Evolutionary conservation across 92 coral and sea anemone species (phyloP), one percentile per base, ranked within the genome.

Genomic region (Porites evermanni): DNA sequence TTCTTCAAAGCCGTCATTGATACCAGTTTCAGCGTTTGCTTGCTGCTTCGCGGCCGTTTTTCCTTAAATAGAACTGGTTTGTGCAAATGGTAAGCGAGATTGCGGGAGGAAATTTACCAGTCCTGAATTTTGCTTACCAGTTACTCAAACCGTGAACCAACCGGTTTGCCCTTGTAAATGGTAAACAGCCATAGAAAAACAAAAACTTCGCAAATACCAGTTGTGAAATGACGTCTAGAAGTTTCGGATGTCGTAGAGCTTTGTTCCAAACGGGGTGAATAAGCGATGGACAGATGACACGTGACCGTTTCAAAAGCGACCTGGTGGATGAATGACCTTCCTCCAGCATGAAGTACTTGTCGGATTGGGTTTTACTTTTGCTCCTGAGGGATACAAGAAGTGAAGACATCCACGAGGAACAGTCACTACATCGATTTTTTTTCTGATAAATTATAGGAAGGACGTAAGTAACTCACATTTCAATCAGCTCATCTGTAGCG

Each of bases 221-320:
- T 24, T 80, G 85, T 24, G 85, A 80, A 24, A 80, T 67, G 18
- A 80, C 69, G 85, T 80, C 85, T 20, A 80, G 29, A 2, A 80
- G 76, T 47, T 80, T 68, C 18, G 85, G 76, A 80, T 67, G 76
- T 7, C 85, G 76, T 14, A 80, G 14, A 51, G 85, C 85, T 32
- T 80, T 80, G 85, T 80, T 67, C 85, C 85, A 80, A 9, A 80
- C 85, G 0, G 85, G 85, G 64, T 80, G 85, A 67, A 80, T 19
- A 14, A 80, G 65, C 1, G 85, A 80, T 26, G 85, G 85, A 56
- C 85, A 80, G 18, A 68, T 80, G 11, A 80, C 75, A 53, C 85
- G 85, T 67, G 85, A 80, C 6, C 85, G 51, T 32, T 80, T 80
- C 12, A 80, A 17, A 10, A 80, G 75, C 18, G 85, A 12, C 29